Evolutionary conservation across 1,140 invertebrate species (phyloP).

Genomic region (Physella acuta): DNA sequence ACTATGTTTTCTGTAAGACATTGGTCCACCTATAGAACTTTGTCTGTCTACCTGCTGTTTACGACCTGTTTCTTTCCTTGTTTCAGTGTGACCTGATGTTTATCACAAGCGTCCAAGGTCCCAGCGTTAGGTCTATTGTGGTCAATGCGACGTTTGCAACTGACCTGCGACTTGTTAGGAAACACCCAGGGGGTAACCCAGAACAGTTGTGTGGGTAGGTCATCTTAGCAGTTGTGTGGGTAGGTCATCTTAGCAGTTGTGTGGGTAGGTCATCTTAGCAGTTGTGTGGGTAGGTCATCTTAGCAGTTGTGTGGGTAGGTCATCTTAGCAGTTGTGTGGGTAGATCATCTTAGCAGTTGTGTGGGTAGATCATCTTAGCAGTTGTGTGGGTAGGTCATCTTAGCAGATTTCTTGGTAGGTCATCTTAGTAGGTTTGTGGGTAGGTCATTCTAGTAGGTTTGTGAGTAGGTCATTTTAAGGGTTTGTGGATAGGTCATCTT

Average conservation of each 20-base stretch:
- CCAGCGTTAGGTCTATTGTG: neutral
- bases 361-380: too few relatives aligned
- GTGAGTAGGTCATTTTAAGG: neutral
- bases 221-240: constrained; percentile 5
- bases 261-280: constrained; percentile 9
- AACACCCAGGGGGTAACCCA: neutral
- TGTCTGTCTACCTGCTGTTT: too few relatives aligned
- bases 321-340: too few relatives aligned
- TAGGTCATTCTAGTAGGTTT: neutral
- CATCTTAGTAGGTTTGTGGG: neutral
- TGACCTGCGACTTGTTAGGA: neutral
- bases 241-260: neutral
- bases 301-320: too few relatives aligned
- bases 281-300: constrained; percentile 6
- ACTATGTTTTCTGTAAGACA: too few relatives aligned
- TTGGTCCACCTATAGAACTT: too few relatives aligned
- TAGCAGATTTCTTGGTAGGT: neutral
- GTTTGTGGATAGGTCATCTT: neutral
- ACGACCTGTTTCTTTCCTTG: neutral
- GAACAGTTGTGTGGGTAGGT: constrained; percentile 9
- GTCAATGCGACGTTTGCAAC: constrained; percentile 10
- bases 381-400: too few relatives aligned
- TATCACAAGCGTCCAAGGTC: neutral
- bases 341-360: too few relatives aligned
- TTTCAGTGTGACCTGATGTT: constrained; percentile 20